A percentile compares a stretch with the other conserved stretches of the same genome.
Evolutionary conservation across 1,140 invertebrate species (phyloP).

Genomic region (Oryzaephilus surinamensis): DNA sequence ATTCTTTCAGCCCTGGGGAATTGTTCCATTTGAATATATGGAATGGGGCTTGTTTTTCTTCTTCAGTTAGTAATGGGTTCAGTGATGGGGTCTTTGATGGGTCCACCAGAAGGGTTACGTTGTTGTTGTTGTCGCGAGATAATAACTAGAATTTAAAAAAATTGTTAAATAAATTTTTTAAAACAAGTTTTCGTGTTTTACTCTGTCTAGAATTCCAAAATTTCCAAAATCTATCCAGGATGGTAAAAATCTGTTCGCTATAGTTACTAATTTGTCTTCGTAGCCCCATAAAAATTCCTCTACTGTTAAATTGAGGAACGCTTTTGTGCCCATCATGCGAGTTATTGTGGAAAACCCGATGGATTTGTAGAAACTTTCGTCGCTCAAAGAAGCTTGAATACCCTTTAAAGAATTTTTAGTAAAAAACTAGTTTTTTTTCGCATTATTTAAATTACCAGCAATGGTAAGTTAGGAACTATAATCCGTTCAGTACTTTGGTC

Average conservation of each 20-base stretch:
- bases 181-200: constrained; percentile 39
- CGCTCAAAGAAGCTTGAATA: constrained; percentile 45
- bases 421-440: background rate
- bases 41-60: constrained; percentile 38
- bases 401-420: constrained; percentile 38
- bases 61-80: constrained; percentile 30
- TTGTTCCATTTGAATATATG: constrained; percentile 46
- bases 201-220: constrained; percentile 73
- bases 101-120: constrained; percentile 28
- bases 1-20: constrained; percentile 45
- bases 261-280: constrained; percentile 57
- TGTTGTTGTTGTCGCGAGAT: constrained; percentile 27
- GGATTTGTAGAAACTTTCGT: constrained; percentile 50
- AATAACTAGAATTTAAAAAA: constrained; percentile 25
- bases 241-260: constrained; percentile 59
- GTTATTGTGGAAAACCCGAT: constrained; percentile 51
- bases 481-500: constrained; percentile 52
- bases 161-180: too few species aligned
- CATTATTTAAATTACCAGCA: constrained; percentile 49
- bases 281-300: constrained; percentile 81
- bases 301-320: constrained; percentile 58
- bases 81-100: constrained; percentile 19
- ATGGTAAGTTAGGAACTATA: constrained; percentile 63
- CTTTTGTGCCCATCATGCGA: constrained; percentile 48
- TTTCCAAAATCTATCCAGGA: constrained; percentile 60